A percentile compares a stretch with the other conserved stretches of the same genome.
Evolutionary conservation across 2,888 invertebrate genomes (phyloP).

Genomic region (Galerucella calmariensis): DNA sequence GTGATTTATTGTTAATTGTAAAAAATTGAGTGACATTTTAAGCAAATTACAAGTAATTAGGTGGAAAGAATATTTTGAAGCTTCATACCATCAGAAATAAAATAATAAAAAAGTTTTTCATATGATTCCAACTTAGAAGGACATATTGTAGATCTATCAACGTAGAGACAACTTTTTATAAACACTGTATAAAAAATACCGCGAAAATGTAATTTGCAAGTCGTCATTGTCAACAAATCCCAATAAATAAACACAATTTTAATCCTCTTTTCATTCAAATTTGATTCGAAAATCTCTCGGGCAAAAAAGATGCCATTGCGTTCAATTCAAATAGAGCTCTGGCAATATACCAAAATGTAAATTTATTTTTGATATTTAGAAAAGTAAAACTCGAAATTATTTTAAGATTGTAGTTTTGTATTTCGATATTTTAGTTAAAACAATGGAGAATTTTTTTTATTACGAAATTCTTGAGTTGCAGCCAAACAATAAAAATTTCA

Average conservation of each 20-base stretch:
- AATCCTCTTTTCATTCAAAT: background rate
- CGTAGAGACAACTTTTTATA: background rate
- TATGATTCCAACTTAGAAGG: too few relatives aligned
- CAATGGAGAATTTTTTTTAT: too few relatives aligned
- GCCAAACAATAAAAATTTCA: background rate
- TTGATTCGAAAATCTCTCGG: background rate
- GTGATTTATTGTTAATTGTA: too few relatives aligned
- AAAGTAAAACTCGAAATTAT: conserved; percentile 11
- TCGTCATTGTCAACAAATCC: too few relatives aligned
- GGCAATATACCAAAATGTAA: background rate
- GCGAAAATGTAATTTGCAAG: too few relatives aligned
- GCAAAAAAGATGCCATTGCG: background rate
- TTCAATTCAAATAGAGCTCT: background rate
- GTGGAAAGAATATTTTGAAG: too few relatives aligned
- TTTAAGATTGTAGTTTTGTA: conserved; percentile 14
- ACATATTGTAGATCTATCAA: background rate
- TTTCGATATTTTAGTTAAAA: background rate
- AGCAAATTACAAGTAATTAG: too few relatives aligned
- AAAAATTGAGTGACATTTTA: too few relatives aligned
- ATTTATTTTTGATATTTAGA: conserved; percentile 17
- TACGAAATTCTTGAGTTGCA: background rate
- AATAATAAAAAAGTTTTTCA: too few relatives aligned
- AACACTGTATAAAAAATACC: too few relatives aligned
- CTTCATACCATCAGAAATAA: too few relatives aligned
- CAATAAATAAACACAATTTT: too few relatives aligned